A percentile compares a stretch with the other conserved stretches of the same genome.
These are phyloP conservation scores for Pheosia tremula DNA, from an alignment of 2,888 invertebrate species.

Conservation along the genomic window DNA sequence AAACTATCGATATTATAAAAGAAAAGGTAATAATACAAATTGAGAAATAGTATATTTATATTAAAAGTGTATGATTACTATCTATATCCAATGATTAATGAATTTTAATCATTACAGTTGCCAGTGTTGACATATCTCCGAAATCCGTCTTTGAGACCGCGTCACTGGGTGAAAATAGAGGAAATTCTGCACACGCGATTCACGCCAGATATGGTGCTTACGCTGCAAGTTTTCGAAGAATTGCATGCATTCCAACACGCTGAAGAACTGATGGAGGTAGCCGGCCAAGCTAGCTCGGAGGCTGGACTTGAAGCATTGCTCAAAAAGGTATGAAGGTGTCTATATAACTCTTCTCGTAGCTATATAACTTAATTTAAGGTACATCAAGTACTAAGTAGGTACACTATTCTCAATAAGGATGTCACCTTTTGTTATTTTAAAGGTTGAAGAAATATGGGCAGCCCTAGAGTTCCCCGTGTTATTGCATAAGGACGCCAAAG, in stretches of 20 bases:
- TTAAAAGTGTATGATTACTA: too few species aligned
- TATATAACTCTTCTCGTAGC: neutral
- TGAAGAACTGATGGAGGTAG: conserved; percentile 92
- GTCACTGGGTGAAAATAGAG: conserved; percentile 95
- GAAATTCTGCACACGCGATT: conserved; percentile 89
- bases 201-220: conserved; percentile 87
- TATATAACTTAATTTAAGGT: too few species aligned
- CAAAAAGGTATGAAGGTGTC: conserved; percentile 84
- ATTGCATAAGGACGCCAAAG: conserved; percentile 92
- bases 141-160: conserved; percentile 90
- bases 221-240: conserved; percentile 88
- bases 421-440: neutral
- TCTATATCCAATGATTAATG: too few species aligned
- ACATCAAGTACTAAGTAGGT: too few species aligned
- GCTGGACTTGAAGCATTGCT: conserved; percentile 91
- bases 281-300: conserved; percentile 95
- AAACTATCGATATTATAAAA: conserved; percentile 91
- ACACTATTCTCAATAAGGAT: too few species aligned
- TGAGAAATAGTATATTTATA: too few species aligned
- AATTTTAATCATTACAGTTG: conserved; percentile 68
- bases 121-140: conserved; percentile 92
- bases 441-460: conserved; percentile 94
- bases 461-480: conserved; percentile 90
- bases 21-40: conserved; percentile 84
- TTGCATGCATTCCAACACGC: conserved; percentile 90